Percentiles rank a stretch among this genome's conserved stretches.
Conservation (phyloP, 1,140 invertebrate genomes). For the Drosophila guanche region DNA sequence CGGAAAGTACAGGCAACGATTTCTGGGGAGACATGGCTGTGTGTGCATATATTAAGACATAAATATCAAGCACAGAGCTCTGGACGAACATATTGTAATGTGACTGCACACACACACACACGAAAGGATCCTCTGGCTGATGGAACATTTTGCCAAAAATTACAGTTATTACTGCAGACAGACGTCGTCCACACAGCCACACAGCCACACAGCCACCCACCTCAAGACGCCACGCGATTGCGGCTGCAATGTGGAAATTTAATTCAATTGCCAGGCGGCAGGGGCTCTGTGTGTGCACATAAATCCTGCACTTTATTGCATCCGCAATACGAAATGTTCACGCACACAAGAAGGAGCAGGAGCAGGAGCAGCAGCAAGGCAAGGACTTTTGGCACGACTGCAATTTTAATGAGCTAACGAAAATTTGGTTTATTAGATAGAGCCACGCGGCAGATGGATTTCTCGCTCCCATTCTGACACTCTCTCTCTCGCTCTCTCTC, state of each 20-base stretch:
- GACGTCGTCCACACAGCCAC: too few species aligned
- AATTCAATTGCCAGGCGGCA: conserved; percentile 74
- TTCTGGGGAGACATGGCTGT: conserved; percentile 57
- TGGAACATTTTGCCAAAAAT: too few species aligned
- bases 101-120: conserved; percentile 15
- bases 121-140: neutral
- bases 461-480: conserved; percentile 22
- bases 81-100: conserved; percentile 38
- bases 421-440: conserved; percentile 67
- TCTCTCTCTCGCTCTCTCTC: conserved; percentile 1
- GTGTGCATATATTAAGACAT: conserved; percentile 76
- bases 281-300: conserved; percentile 32
- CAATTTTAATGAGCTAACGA: conserved; percentile 74
- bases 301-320: conserved; percentile 80
- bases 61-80: conserved; percentile 59
- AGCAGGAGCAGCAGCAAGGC: neutral
- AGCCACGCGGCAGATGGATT: conserved; percentile 11
- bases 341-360: conserved; percentile 17
- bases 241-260: conserved; percentile 69
- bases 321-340: conserved; percentile 74
- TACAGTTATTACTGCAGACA: too few species aligned
- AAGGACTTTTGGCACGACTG: conserved; percentile 32
- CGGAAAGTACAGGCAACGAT: conserved; percentile 41
- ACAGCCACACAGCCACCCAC: neutral
- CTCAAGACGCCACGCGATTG: conserved; percentile 34